Evolutionary conservation across 2,113 vertebrate species (phyloP).

Genomic region (Serinus canaria): DNA sequence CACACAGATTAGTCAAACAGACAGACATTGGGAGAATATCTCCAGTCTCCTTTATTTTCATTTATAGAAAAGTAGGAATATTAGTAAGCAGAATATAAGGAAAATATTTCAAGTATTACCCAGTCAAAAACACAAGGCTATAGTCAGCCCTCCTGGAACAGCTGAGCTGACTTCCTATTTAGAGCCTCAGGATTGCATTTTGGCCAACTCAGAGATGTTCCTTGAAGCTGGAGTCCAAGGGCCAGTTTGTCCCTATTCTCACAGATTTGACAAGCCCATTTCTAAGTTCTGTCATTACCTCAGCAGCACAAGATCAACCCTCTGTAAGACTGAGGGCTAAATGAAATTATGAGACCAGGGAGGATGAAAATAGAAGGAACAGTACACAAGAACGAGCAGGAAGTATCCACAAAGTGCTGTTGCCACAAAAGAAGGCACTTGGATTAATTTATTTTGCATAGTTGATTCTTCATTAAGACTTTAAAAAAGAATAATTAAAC

Average conservation of each 20-base stretch:
- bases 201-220: background rate
- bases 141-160: background rate
- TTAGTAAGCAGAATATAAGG: background rate
- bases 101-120: constrained; percentile 20
- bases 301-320: background rate
- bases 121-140: background rate
- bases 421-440: background rate
- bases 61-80: background rate
- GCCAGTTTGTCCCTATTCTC: background rate
- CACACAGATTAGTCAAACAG: background rate
- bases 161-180: background rate
- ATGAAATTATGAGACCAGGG: background rate
- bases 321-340: background rate
- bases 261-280: background rate
- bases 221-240: background rate
- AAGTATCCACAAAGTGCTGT: background rate
- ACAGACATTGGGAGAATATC: background rate
- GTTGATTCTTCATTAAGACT: background rate
- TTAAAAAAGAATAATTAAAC: background rate
- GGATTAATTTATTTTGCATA: background rate
- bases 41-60: constrained; percentile 22
- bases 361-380: background rate
- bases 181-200: background rate
- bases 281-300: background rate
- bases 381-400: background rate